Conservation (phyloP, 2,888 invertebrate genomes). For the Euphydryas editha region DNA sequence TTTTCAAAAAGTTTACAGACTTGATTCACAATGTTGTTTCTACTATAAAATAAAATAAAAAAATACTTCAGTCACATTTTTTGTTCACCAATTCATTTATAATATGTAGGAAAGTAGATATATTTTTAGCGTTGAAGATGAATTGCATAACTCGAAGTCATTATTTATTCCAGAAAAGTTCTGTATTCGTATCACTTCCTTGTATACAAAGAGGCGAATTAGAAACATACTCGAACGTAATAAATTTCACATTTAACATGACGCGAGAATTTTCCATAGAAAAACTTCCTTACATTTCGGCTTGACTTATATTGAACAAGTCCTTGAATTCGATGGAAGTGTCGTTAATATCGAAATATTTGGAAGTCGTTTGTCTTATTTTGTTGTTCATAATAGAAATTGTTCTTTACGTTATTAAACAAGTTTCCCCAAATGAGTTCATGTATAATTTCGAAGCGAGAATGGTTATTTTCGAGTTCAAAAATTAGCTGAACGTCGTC, state of each 20-base stretch:
- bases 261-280: constrained; percentile 29
- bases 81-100: too few relatives aligned
- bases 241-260: constrained; percentile 30
- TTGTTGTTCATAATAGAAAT: constrained; percentile 1
- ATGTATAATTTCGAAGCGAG: not conserved
- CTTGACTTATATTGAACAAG: constrained; percentile 31
- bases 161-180: not conserved
- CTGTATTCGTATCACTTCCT: not conserved
- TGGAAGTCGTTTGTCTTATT: constrained; percentile 33
- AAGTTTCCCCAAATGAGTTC: not conserved
- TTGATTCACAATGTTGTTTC: too few relatives aligned
- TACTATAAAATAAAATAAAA: too few relatives aligned
- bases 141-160: too few relatives aligned
- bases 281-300: constrained; percentile 42
- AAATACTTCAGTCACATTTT: too few relatives aligned
- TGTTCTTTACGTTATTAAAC: not conserved
- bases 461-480: not conserved
- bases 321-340: constrained; percentile 43
- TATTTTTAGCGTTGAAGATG: too few relatives aligned
- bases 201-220: constrained; percentile 1
- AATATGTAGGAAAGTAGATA: too few relatives aligned
- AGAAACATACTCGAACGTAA: constrained; percentile 14
- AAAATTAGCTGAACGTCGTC: constrained; percentile 1
- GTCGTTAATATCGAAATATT: constrained; percentile 42
- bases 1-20: too few relatives aligned